A percentile compares a stretch with the other conserved stretches of the same genome.
Conservation (phyloP, 1,140 invertebrate genomes). For the Drosophila tristis region DNA sequence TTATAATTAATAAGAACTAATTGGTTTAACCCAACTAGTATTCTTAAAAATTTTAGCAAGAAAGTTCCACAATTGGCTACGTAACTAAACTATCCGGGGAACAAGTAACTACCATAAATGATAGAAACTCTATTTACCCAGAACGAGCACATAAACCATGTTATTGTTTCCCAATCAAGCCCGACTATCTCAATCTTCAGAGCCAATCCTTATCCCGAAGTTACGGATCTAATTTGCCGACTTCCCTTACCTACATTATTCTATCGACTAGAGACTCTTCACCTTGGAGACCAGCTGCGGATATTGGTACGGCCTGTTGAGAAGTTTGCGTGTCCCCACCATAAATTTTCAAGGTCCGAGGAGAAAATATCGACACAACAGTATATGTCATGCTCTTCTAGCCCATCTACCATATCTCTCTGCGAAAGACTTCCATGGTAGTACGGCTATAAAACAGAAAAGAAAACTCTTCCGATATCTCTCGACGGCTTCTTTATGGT, state of each 20-base stretch:
- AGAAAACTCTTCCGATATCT: constrained; percentile 65
- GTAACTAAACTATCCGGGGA: constrained; percentile 68
- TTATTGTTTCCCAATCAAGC: constrained; percentile 46
- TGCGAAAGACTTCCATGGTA: constrained; percentile 51
- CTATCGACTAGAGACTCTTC: constrained; percentile 95
- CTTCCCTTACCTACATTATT: constrained; percentile 94
- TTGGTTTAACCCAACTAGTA: constrained; percentile 38
- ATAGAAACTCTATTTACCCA: constrained; percentile 85
- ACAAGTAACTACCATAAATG: constrained; percentile 17
- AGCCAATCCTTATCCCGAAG: constrained; percentile 88
- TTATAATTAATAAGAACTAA: constrained; percentile 42
- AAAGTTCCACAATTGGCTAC: constrained; percentile 57
- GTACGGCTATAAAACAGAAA: constrained; percentile 54
- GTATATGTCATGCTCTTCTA: constrained; percentile 50
- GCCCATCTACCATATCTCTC: constrained; percentile 24
- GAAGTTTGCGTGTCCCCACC: constrained; percentile 41
- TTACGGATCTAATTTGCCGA: constrained; percentile 92
- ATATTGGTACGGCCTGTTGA: constrained; percentile 61
- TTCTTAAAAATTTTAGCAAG: constrained; percentile 83
- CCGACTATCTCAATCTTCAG: constrained; percentile 84
- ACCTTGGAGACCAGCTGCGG: constrained; percentile 93
- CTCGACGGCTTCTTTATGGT: constrained; percentile 58
- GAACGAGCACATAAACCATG: constrained; percentile 43
- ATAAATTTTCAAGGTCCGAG: constrained; percentile 56
- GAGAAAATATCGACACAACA: constrained; percentile 58